These are phyloP conservation scores for Conops quadrifasciatus DNA, from an alignment of 2,888 invertebrate species.

Conservation along the genomic window DNA sequence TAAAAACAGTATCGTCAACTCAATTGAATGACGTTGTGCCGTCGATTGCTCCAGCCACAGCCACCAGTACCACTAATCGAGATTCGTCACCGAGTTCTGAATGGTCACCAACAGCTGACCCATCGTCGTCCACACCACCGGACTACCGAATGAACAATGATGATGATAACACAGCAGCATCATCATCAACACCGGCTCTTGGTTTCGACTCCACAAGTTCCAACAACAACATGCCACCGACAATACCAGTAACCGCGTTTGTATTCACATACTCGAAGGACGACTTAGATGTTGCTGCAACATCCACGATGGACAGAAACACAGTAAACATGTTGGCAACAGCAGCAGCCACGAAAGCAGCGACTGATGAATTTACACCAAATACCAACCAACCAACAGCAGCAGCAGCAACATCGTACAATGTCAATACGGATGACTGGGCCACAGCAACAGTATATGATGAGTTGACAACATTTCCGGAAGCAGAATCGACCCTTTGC, in stretches of 20 bases:
- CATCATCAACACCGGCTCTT: slow-evolving; percentile 10
- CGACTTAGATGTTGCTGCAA: slow-evolving; percentile 12
- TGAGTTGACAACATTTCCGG: slow-evolving; percentile 6
- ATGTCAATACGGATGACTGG: slow-evolving; percentile 13
- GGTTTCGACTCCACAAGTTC: slow-evolving; percentile 26
- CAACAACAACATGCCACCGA: slow-evolving; percentile 30
- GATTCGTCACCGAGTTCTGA: slow-evolving; percentile 4
- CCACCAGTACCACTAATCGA: not conserved
- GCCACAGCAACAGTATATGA: slow-evolving; percentile 17
- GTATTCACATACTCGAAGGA: slow-evolving; percentile 23
- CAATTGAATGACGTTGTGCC: not conserved
- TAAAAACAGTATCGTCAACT: slow-evolving; percentile 32
- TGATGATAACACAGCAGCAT: not conserved
- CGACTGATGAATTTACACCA: not conserved
- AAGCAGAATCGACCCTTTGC: slow-evolving; percentile 18
- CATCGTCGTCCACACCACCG: not conserved
- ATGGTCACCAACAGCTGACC: not conserved
- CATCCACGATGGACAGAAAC: slow-evolving; percentile 6
- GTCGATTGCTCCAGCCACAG: not conserved
- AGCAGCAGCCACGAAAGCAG: not conserved
- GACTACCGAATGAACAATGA: not conserved
- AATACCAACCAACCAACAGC: not conserved
- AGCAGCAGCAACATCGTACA: slow-evolving; percentile 6
- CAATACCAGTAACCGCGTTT: not conserved
- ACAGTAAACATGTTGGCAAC: not conserved